Evolutionary conservation across 2,888 invertebrate genomes (phyloP).

Genomic region (Drosophila mettleri): DNA sequence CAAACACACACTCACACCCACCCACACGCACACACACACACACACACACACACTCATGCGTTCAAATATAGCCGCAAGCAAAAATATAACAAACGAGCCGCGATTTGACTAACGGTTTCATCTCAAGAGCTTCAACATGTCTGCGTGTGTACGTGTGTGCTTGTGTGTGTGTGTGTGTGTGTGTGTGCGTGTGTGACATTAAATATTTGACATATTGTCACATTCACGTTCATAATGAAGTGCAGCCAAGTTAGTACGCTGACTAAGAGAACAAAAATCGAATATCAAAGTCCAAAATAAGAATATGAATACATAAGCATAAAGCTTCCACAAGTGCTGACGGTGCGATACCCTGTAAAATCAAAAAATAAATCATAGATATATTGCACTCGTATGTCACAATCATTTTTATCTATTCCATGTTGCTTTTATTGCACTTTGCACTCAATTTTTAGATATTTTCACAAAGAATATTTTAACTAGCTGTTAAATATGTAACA

Average conservation of each 20-base stretch:
- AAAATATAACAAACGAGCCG: constrained; percentile 47
- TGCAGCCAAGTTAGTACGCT: constrained; percentile 33
- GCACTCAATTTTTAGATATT: too few relatives aligned
- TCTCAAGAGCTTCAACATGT: constrained; percentile 3
- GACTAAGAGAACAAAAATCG: constrained; percentile 25
- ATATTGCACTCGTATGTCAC: too few relatives aligned
- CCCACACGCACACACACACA: constrained; percentile 13
- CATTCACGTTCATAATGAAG: constrained; percentile 45
- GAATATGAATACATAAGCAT: neutral
- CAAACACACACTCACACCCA: constrained; percentile 15
- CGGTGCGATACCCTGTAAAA: neutral
- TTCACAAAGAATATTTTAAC: too few relatives aligned
- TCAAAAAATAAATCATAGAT: neutral
- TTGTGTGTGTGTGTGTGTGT: constrained; percentile 9
- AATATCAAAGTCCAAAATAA: constrained; percentile 9
- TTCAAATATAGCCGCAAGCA: constrained; percentile 33
- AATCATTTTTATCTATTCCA: neutral
- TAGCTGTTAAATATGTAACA: neutral
- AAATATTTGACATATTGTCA: constrained; percentile 66
- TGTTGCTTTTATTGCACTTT: neutral
- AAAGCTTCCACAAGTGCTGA: neutral
- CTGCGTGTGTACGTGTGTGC: neutral
- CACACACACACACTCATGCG: constrained; percentile 1
- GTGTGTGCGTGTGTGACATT: constrained; percentile 28
- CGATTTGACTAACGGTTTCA: constrained; percentile 49